Base-by-base conservation (phyloP, 2,888 invertebrate genomes). In the Dryobotodes eremita region DNA sequence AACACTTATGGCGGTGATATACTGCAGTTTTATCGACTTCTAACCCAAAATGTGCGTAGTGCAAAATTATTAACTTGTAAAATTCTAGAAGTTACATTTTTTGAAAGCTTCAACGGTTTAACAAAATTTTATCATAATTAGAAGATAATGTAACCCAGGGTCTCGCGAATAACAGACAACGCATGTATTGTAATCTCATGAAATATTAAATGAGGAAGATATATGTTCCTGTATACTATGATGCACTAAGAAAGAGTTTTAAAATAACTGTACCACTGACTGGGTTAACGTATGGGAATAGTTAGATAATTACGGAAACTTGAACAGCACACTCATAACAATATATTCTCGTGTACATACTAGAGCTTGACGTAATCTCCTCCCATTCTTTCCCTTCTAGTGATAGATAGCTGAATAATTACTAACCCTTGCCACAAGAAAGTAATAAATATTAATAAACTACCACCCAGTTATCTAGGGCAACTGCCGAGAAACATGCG, bases 381-480 rank as follows among this genome's bases (percentile, higher is more conserved):
- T 36, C 61, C 71, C 65, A 70, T 72, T 86, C 53, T 65, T 70
- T 78, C 73, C 50, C 36, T 15, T 20, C 31, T 23, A 71, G 73
- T 83, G 86, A 84, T 84, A 86, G 73, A 84, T 86, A n/a, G 50
- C 46, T 71, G 84, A 83, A 83, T 84, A 84, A 82, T 86, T 77
- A 84, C 78, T 57, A 83, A 78, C 75, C 78, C 78, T 83, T 83
- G 71, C 86, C 66, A 64, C 66, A 82, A 84, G 72, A 83, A 78
- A 83, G 75, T 74, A 73, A 83, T 86, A 86, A 86, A 86, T 83
- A 86, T 84, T 73, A 83, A 84, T 84, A 78, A 83, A 83, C 73
- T 68, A 59, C 57, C n/a, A n/a, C 15, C 50, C 15, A 36, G 65
- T 23, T 42, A 68, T 64, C 53, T 71, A 46, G 59, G 57, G 31